Evolutionary conservation across 2,888 invertebrate genomes (phyloP).

Genomic region (Myopa tessellatipennis): DNA sequence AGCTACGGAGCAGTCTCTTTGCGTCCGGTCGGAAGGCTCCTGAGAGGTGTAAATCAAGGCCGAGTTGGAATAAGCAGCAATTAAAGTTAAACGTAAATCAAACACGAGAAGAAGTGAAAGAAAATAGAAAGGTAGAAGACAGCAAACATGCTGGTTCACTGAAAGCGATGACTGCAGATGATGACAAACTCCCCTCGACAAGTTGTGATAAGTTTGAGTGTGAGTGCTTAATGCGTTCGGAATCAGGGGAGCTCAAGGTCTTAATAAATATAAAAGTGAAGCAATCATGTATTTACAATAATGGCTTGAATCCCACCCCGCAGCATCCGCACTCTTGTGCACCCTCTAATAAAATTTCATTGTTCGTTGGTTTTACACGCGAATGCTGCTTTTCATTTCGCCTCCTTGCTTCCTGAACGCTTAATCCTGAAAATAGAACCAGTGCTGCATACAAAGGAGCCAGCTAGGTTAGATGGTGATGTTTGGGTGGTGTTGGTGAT

Average conservation of each 20-base stretch:
- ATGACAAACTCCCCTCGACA: neutral
- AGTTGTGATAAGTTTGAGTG: neutral
- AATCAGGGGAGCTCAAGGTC: constrained; percentile 5
- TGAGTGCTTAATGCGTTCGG: neutral
- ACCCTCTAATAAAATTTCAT: constrained; percentile 21
- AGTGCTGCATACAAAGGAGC: constrained; percentile 33
- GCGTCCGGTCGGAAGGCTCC: too few relatives aligned
- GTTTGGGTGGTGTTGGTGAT: constrained; percentile 10
- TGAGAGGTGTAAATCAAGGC: too few relatives aligned
- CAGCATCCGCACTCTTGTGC: neutral
- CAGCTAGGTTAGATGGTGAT: neutral
- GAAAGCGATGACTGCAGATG: too few relatives aligned
- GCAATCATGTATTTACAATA: constrained; percentile 42
- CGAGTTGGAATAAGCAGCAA: too few relatives aligned
- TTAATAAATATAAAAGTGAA: constrained; percentile 31
- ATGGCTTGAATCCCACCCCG: constrained; percentile 4
- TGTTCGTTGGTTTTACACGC: constrained; percentile 5
- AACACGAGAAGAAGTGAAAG: neutral
- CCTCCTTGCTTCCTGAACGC: constrained; percentile 4
- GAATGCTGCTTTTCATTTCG: neutral
- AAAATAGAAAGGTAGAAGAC: neutral
- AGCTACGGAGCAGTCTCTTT: too few relatives aligned
- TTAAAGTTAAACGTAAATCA: too few relatives aligned
- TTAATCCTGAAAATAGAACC: constrained; percentile 34
- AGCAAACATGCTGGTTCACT: neutral